Conservation (phyloP, 2,888 invertebrate genomes). For the Hemistola chrysoprasaria region DNA sequence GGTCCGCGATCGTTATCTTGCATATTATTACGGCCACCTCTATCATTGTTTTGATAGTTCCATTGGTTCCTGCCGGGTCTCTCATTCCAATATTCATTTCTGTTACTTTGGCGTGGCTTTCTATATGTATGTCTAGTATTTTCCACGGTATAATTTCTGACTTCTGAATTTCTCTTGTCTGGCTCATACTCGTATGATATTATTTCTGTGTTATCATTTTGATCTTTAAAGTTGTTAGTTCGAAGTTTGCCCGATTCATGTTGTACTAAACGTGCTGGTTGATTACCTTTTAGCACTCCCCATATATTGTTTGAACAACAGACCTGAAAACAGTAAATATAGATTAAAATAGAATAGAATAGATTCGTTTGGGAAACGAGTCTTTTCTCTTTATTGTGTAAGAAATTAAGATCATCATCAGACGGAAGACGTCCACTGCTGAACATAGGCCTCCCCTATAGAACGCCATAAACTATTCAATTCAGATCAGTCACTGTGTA, state of each 20-base stretch:
- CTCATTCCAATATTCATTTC: conserved; percentile 20
- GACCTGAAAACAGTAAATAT: conserved; percentile 41
- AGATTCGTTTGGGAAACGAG: not conserved
- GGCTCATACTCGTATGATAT: too few relatives aligned
- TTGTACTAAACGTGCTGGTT: not conserved
- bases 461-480: too few relatives aligned
- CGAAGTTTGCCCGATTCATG: not conserved
- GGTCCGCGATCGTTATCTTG: conserved; percentile 7
- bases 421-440: too few relatives aligned
- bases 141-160: conserved; percentile 2
- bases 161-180: too few relatives aligned
- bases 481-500: too few relatives aligned
- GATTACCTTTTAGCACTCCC: conserved; percentile 28
- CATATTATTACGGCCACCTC: not conserved
- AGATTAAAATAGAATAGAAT: too few relatives aligned
- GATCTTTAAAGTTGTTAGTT: not conserved
- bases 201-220: too few relatives aligned
- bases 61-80: conserved; percentile 16
- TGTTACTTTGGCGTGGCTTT: conserved; percentile 6
- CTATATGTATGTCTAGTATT: conserved; percentile 1
- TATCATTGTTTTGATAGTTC: conserved; percentile 1
- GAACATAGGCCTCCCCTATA: too few relatives aligned
- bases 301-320: conserved; percentile 51
- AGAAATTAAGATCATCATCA: too few relatives aligned
- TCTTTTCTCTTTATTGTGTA: too few relatives aligned